These are phyloP conservation scores for Oegoconia quadripuncta DNA, from an alignment of 2,888 invertebrate species.

Conservation along the genomic window DNA sequence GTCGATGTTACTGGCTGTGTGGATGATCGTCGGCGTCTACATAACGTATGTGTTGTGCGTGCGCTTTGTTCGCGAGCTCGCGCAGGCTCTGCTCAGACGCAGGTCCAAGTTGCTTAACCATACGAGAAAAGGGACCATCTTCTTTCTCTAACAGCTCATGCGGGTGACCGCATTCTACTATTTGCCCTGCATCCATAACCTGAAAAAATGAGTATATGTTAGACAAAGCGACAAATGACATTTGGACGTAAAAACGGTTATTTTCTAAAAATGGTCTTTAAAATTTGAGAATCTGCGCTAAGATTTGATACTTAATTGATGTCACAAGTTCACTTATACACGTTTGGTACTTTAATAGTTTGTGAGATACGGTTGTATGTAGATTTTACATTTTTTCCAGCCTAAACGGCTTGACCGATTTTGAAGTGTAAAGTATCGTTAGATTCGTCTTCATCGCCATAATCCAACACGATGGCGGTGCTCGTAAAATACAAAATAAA, in stretches of 20 bases:
- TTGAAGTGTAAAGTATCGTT: no score
- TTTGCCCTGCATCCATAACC: constrained; percentile 81
- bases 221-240: neutral
- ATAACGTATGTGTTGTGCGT: constrained; percentile 61
- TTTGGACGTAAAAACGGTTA: no score
- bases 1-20: constrained; percentile 21
- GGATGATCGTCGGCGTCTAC: constrained; percentile 59
- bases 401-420: no score
- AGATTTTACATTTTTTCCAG: no score
- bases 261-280: neutral
- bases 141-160: constrained; percentile 78
- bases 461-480: no score
- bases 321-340: no score
- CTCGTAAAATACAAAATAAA: no score
- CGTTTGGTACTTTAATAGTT: no score
- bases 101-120: constrained; percentile 82
- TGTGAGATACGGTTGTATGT: no score
- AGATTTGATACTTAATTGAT: no score
- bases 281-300: no score
- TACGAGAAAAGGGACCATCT: constrained; percentile 77
- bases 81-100: constrained; percentile 66
- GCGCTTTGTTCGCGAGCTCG: constrained; percentile 56
- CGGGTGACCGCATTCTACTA: constrained; percentile 87
- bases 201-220: constrained; percentile 19
- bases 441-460: no score